Conservation (phyloP, 2,888 invertebrate genomes). For the Drosophila colorata region DNA sequence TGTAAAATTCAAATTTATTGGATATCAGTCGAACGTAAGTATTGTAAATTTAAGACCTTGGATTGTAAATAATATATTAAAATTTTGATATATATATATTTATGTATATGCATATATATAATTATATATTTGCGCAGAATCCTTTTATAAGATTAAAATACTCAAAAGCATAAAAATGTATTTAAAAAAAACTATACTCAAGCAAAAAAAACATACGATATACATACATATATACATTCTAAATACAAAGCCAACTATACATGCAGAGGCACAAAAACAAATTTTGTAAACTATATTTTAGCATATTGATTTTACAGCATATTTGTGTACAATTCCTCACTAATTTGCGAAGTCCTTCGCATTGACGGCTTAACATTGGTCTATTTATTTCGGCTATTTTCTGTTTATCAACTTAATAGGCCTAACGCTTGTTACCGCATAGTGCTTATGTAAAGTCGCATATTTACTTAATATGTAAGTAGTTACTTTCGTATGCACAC, state of each 20-base stretch:
- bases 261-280: too few species aligned
- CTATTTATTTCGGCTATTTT: background rate
- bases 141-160: too few species aligned
- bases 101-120: too few species aligned
- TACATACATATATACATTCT: background rate
- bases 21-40: background rate
- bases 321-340: too few species aligned
- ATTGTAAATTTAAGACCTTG: too few species aligned
- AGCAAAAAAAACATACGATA: too few species aligned
- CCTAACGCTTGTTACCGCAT: slow-evolving; percentile 25
- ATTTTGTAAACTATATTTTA: background rate
- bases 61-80: too few species aligned
- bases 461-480: background rate
- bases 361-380: too few species aligned
- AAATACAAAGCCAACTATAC: background rate
- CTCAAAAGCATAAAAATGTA: background rate
- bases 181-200: too few species aligned
- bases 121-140: too few species aligned
- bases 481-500: background rate
- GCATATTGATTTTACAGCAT: background rate
- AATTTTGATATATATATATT: too few species aligned
- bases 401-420: background rate
- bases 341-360: too few species aligned
- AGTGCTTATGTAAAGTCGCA: slow-evolving; percentile 15
- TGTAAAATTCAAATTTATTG: background rate